Base-by-base conservation (phyloP, 2,113 vertebrate species). In the Andinoacara biseriatus region DNA sequence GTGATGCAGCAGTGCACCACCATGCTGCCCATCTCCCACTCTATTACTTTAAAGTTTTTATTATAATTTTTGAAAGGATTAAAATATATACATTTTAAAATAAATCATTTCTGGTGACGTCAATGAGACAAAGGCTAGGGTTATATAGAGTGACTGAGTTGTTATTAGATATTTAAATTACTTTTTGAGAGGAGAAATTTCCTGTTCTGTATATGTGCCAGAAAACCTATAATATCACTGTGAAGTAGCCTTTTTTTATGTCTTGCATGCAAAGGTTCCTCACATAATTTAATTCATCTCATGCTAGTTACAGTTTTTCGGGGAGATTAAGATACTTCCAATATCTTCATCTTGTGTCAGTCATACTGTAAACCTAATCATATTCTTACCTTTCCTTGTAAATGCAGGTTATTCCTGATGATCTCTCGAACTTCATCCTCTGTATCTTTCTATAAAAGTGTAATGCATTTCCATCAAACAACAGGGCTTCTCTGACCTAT, bases 401-500 rank as follows among this genome's bases (percentile, higher is more conserved):
- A 95, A 72, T 99, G 97, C 78, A 99, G 96, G 88, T 98, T 99
- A 91, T 95, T 97, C 57, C 95, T 96, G 77, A 99, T 96, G 82
- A 94, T 95, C 90, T 98, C 97, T 87, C 97, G 93, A 13, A 99
- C 97, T 93, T 99, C 98, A 61, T 97, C 97, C 91, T 99, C 98
- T 0, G 98, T 99, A 89, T 99, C 98, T 96, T 99, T 99, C 98
- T 99, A 95, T 93, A 95, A 10, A 15, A 78, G 1, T 29, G 49
- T 69, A 76, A 78, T 8, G 7, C 43, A 24, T 2, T 35, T 60
- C 0, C 5, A 43, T 49, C n/a, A 58, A 72, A 62, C n/a, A 1
- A 31, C 67, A 54, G 46, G 5, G n/a, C 0, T 6, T 56, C 14
- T 18, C 40, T 60, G 35, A n/a, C 17, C 58, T 58, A 58, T 18